Base-by-base conservation (phyloP, 2,797 vertebrate genomes). In the Mus spretus region DNA sequence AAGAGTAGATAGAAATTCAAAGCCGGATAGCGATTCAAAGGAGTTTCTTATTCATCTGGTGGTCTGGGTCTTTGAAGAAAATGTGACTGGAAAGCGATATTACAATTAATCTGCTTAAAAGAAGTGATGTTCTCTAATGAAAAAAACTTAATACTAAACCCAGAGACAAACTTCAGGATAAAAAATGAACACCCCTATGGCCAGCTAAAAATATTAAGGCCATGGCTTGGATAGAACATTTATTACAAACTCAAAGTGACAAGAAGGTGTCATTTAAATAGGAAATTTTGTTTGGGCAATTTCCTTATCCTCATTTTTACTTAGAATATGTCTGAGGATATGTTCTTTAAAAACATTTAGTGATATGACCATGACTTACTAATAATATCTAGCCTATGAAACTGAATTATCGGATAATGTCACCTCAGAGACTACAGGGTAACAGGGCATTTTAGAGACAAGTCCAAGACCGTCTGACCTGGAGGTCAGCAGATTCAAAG, bases 21-120 rank as follows among this genome's bases (percentile, higher is more conserved):
- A 99, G 98, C 97, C 87, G 96, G 98, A 95, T 92, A 97, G 98
- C 98, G 98, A 98, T 98, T 99, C 98, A 98, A 98, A 98, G 97
- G 94, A 95, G 90, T 98, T 98, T 85, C 89, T 98, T 94, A 96
- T 98, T 97, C 96, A 98, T 98, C 98, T 98, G 96, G 96, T 98
- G 93, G 98, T 97, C 97, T 97, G 90, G 81, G 95, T 96, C 98
- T 98, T 98, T 98, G 98, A 98, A 98, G 96, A 97, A 98, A 98
- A 94, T 98, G 97, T 97, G 96, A 95, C 97, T 98, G 93, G 98
- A 98, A 98, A 98, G 98, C 93, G 94, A 97, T 96, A 98, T 98
- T 98, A 98, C 97, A 90, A 98, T 98, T 98, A 98, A 98, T 95
- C 79, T 97, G 95, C 11, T 65, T 96, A 96, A 98, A 83, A 96